Evolutionary conservation across 1,140 invertebrate genomes (phyloP).

Genomic region (Drosophila arawakana): DNA sequence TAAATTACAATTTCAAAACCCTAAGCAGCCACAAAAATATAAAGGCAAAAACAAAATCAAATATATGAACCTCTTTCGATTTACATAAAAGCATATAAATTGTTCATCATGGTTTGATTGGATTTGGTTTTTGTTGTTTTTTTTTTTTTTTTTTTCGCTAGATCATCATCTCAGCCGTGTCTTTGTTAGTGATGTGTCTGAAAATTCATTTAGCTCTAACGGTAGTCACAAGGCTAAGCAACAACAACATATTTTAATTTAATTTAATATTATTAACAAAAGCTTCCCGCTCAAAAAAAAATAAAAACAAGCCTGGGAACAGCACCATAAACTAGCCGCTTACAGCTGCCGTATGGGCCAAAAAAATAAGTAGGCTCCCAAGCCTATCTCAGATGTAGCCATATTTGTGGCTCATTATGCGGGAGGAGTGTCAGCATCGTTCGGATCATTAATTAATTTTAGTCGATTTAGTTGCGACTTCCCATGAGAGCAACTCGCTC

Average conservation of each 20-base stretch:
- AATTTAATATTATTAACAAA: constrained; percentile 83
- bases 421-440: constrained; percentile 75
- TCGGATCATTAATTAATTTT: constrained; percentile 77
- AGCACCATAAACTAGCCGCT: constrained; percentile 63
- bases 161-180: neutral
- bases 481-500: constrained; percentile 39
- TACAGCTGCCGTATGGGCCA: constrained; percentile 39
- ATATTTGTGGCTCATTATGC: constrained; percentile 71
- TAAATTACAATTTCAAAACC: constrained; percentile 77
- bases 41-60: constrained; percentile 10
- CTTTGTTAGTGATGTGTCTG: constrained; percentile 61
- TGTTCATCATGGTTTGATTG: constrained; percentile 72
- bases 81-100: constrained; percentile 82
- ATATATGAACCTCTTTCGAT: constrained; percentile 32
- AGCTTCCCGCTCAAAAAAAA: constrained; percentile 25
- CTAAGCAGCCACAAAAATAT: constrained; percentile 21
- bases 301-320: constrained; percentile 69
- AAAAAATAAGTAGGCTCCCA: constrained; percentile 23
- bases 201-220: constrained; percentile 70
- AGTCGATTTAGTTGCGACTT: constrained; percentile 67
- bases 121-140: neutral
- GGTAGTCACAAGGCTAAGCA: constrained; percentile 61
- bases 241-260: constrained; percentile 64
- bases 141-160: constrained; percentile 40
- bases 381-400: constrained; percentile 46